Evolutionary conservation across 2,113 vertebrate species (phyloP).

Genomic region (Delphinapterus leucas): DNA sequence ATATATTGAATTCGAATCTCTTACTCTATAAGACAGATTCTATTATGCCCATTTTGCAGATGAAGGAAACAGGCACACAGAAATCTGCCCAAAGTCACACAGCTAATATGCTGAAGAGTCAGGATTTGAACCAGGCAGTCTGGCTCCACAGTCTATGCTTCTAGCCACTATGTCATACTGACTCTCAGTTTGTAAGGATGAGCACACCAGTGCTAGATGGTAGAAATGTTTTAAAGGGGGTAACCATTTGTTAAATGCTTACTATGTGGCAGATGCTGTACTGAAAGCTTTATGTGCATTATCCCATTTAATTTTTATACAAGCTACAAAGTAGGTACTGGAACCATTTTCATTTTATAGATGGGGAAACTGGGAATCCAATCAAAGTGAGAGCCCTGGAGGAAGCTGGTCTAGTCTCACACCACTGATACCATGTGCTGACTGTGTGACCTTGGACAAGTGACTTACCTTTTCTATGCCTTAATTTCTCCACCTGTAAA

Average conservation of each 20-base stretch:
- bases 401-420: background rate
- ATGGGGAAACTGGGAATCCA: background rate
- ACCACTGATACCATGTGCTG: background rate
- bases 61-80: background rate
- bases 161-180: background rate
- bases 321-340: background rate
- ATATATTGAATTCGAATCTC: background rate
- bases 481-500: background rate
- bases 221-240: background rate
- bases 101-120: background rate
- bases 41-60: background rate
- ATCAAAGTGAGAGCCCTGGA: background rate
- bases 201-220: background rate
- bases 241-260: background rate
- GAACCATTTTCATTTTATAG: background rate
- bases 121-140: background rate
- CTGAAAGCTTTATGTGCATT: background rate
- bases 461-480: background rate
- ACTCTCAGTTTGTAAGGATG: background rate
- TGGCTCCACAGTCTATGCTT: background rate
- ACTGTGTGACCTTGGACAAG: background rate
- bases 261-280: background rate
- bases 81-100: background rate
- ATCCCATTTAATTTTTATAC: background rate
- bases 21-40: background rate